Conservation (phyloP, 2,888 invertebrate species). For the Epirrhoe tristata region DNA sequence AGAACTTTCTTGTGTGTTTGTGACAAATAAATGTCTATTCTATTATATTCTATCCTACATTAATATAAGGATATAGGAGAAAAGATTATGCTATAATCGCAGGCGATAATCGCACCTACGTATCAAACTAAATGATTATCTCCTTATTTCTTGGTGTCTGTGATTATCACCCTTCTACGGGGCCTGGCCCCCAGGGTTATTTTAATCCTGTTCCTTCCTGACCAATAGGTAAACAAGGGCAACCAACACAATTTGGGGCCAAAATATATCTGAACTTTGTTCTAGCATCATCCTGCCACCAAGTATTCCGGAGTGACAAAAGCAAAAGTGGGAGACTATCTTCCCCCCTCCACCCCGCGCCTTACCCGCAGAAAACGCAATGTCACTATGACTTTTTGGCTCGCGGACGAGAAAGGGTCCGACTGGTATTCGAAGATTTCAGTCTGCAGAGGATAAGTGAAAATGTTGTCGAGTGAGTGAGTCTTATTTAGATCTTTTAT, state of each 20-base stretch:
- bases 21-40: not conserved
- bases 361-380: slow-evolving; percentile 91
- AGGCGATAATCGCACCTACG: too few species aligned
- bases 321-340: slow-evolving; percentile 93
- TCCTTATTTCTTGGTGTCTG: too few species aligned
- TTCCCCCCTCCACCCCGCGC: slow-evolving; percentile 92
- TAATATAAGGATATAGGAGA: too few species aligned
- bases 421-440: slow-evolving; percentile 93
- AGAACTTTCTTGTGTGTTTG: too few species aligned
- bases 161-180: too few species aligned
- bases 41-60: too few species aligned
- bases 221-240: too few species aligned
- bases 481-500: slow-evolving; percentile 7
- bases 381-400: slow-evolving; percentile 97
- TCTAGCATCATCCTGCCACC: slow-evolving; percentile 91
- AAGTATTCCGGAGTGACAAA: slow-evolving; percentile 91
- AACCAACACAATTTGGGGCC: too few species aligned
- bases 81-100: too few species aligned
- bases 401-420: slow-evolving; percentile 92
- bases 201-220: too few species aligned
- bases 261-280: slow-evolving; percentile 34
- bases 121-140: too few species aligned
- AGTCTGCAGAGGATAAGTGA: slow-evolving; percentile 89
- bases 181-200: too few species aligned
- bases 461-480: slow-evolving; percentile 87